These are phyloP conservation scores for Litoditis marina DNA, from an alignment of 2,888 invertebrate genomes.

Conservation along the genomic window DNA sequence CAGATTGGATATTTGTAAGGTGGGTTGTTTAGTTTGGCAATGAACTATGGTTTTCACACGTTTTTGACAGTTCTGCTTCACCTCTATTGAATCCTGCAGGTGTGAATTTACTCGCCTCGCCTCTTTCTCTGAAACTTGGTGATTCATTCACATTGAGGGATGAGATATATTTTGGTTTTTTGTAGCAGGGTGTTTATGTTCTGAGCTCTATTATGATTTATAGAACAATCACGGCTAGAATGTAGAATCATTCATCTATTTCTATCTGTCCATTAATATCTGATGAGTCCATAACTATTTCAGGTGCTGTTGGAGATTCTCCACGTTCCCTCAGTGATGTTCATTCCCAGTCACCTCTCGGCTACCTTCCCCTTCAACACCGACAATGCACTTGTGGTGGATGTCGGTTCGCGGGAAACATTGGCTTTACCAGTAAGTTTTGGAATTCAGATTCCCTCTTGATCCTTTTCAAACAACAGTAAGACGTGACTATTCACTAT, in stretches of 20 bases:
- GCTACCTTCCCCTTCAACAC: constrained; percentile 79
- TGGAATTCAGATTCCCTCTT: background rate
- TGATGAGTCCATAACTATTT: background rate
- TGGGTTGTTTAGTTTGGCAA: constrained; percentile 13
- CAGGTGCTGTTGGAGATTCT: constrained; percentile 25
- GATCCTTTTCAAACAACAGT: background rate
- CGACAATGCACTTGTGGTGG: constrained; percentile 78
- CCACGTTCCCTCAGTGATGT: constrained; percentile 71
- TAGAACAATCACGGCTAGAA: background rate
- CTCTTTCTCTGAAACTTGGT: no score
- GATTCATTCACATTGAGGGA: background rate
- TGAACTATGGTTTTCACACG: no score
- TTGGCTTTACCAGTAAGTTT: constrained; percentile 58
- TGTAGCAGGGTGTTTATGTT: no score
- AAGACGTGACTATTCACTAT: no score
- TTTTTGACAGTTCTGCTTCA: no score
- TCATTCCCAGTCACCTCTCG: constrained; percentile 82
- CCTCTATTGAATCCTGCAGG: no score
- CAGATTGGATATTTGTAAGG: constrained; percentile 75
- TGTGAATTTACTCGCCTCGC: no score
- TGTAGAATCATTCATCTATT: background rate
- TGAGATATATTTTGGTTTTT: background rate
- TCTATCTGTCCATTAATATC: background rate
- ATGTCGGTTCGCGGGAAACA: constrained; percentile 82
- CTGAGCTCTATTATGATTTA: background rate